phyloP scores from a whole-genome alignment of 2,797 vertebrate species.

The Cryptoblepharus egeriae region DNA sequence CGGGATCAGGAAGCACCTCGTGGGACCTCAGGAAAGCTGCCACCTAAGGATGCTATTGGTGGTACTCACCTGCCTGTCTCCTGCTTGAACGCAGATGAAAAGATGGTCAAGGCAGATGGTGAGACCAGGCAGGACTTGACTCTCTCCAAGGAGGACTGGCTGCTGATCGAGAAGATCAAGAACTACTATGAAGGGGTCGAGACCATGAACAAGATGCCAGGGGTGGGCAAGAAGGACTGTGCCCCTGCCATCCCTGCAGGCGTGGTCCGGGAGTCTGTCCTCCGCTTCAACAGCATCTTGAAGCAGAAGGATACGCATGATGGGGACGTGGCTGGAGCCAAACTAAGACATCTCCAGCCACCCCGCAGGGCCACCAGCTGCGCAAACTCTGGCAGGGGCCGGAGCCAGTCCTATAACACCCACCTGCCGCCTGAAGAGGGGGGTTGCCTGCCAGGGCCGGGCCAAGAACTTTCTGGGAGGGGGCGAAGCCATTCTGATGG shows the following conservation, averaged over 20 bases:
- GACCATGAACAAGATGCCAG: conserved; percentile 30
- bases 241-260: conserved; percentile 81
- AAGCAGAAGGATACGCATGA: conserved; percentile 64
- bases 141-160: conserved; percentile 77
- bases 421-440: not conserved
- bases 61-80: too few species aligned
- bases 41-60: not conserved
- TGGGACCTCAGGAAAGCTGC: too few species aligned
- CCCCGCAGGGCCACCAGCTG: accelerated
- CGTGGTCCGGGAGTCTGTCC: conserved; percentile 80
- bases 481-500: not conserved
- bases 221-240: conserved; percentile 65
- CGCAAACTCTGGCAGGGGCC: not conserved
- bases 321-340: conserved; percentile 45
- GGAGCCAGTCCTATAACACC: not conserved
- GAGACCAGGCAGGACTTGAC: conserved; percentile 35
- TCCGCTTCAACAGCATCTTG: conserved; percentile 72
- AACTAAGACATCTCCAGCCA: conserved; percentile 10
- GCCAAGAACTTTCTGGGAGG: not conserved
- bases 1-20: not conserved
- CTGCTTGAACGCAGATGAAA: not conserved
- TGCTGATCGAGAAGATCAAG: conserved; percentile 83
- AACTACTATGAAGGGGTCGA: conserved; percentile 84
- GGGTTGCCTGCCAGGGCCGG: not conserved
- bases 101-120: not conserved